These are phyloP conservation scores for Saccopteryx bilineata DNA, from an alignment of 2,113 vertebrate species.

Conservation along the genomic window DNA sequence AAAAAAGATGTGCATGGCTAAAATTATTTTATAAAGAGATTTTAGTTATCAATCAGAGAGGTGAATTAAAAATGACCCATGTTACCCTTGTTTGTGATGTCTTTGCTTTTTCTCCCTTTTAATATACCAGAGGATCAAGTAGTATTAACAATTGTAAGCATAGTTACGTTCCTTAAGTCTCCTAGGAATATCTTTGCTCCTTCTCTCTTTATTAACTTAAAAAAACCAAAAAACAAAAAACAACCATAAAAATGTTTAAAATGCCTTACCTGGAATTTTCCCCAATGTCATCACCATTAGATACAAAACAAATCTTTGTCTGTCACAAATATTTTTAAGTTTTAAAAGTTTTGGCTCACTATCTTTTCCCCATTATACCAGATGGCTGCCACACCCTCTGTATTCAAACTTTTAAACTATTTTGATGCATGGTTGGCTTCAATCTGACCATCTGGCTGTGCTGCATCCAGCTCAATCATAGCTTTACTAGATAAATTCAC, in stretches of 20 bases:
- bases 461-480: neutral
- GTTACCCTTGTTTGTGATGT: neutral
- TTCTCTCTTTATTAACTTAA: constrained; percentile 14
- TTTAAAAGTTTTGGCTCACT: neutral
- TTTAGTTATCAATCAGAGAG: neutral
- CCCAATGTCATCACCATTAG: neutral
- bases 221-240: neutral
- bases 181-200: neutral
- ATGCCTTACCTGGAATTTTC: neutral
- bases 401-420: neutral
- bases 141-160: constrained; percentile 29
- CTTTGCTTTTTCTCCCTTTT: neutral
- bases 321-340: neutral
- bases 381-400: neutral
- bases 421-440: neutral
- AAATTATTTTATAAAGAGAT: constrained; percentile 6
- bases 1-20: neutral
- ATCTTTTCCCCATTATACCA: neutral
- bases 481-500: neutral
- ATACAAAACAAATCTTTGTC: constrained; percentile 9
- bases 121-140: neutral
- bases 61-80: neutral
- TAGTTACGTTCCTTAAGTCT: neutral
- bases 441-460: neutral
- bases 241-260: neutral